phyloP scores from a whole-genome alignment of 2,797 vertebrate species.

The Triplophysa bombifrons region DNA sequence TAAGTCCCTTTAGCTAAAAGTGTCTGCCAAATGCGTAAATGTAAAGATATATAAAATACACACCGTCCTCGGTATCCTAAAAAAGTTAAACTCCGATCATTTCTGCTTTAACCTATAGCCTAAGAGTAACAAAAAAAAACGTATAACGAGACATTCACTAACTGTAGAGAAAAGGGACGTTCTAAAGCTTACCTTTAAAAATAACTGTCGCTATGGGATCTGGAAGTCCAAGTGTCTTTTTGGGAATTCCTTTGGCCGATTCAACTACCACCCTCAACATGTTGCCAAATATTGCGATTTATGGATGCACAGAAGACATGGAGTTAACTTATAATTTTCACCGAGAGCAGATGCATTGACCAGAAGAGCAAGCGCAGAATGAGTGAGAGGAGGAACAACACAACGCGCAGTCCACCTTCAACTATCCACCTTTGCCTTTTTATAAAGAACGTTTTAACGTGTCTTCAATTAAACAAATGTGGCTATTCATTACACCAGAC shows the following conservation, averaged over 20 bases:
- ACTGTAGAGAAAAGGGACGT: not conserved
- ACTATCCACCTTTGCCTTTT: not conserved
- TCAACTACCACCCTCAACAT: constrained; percentile 94
- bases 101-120: no score
- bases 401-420: not conserved
- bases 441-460: not conserved
- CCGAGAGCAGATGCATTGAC: constrained; percentile 6
- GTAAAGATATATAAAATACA: not conserved
- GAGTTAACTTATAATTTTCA: not conserved
- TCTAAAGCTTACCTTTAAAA: constrained; percentile 87
- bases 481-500: not conserved
- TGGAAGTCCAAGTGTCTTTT: constrained; percentile 89
- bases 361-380: constrained; percentile 11
- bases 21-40: no score
- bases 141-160: no score
- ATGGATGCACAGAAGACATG: constrained; percentile 18
- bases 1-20: no score
- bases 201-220: constrained; percentile 87
- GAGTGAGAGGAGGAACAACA: constrained; percentile 41
- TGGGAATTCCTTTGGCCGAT: constrained; percentile 88
- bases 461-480: no score
- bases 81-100: not conserved
- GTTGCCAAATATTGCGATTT: constrained; percentile 49
- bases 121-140: not conserved
- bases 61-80: not conserved